Conservation (phyloP, 2,888 invertebrate genomes). For the Drosophila anomalata region DNA sequence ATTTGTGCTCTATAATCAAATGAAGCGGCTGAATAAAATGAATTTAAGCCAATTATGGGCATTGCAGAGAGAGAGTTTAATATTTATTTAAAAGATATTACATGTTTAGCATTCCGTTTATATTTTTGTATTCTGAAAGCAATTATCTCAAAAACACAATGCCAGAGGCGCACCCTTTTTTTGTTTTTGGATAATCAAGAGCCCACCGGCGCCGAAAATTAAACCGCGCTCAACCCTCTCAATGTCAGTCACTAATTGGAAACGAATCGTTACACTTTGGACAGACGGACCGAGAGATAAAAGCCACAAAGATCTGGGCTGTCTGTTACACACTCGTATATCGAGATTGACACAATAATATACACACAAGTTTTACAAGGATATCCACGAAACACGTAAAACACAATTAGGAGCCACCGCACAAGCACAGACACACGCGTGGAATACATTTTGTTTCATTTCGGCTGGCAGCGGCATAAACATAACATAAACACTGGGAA, state of each 20-base stretch:
- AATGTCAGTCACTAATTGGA: slow-evolving; percentile 12
- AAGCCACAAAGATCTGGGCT: background rate
- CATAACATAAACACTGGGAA: slow-evolving; percentile 42
- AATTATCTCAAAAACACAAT: slow-evolving; percentile 7
- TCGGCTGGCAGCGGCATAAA: slow-evolving; percentile 35
- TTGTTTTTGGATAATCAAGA: background rate
- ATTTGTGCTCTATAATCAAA: slow-evolving; percentile 2
- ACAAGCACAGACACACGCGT: slow-evolving; percentile 14
- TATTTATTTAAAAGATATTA: background rate
- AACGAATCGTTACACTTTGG: slow-evolving; percentile 12
- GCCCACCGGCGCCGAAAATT: slow-evolving; percentile 1
- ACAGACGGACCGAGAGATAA: background rate
- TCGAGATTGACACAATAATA: slow-evolving; percentile 10
- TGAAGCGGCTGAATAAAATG: background rate
- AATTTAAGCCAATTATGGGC: slow-evolving; percentile 18
- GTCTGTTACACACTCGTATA: background rate
- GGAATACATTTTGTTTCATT: slow-evolving; percentile 28
- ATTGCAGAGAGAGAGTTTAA: background rate
- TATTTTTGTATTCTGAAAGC: background rate
- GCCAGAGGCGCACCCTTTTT: background rate
- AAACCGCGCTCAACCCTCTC: background rate
- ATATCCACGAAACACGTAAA: slow-evolving; percentile 33
- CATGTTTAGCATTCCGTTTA: background rate
- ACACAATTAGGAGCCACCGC: slow-evolving; percentile 39
- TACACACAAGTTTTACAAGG: background rate